Conservation (phyloP, 2,113 vertebrate genomes). For the Gallinago media region DNA sequence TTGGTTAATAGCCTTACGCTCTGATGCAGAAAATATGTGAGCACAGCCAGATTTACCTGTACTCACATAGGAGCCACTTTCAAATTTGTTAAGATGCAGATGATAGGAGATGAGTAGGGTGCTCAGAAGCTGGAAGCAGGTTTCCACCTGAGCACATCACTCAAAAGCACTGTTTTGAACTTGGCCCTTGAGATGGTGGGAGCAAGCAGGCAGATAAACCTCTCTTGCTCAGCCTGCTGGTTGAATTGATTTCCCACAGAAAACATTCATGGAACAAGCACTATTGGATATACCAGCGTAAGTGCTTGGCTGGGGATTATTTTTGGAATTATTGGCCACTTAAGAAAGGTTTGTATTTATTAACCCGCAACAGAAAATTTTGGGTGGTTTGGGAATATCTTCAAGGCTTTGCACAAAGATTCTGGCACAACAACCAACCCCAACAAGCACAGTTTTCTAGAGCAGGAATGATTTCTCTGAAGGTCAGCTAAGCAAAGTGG, state of each 20-base stretch:
- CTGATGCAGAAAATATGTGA: constrained; percentile 26
- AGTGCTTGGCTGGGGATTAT: neutral
- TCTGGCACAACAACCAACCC: neutral
- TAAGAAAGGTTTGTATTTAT: neutral
- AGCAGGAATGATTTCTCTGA: neutral
- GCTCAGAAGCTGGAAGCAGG: neutral
- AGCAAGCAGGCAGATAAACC: neutral
- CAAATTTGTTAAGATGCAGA: constrained; percentile 26
- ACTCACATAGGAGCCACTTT: neutral
- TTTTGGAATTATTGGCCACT: neutral
- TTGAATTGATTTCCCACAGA: constrained; percentile 29
- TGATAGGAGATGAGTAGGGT: neutral
- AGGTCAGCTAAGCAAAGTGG: neutral
- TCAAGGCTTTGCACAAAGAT: neutral
- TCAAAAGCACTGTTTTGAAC: neutral
- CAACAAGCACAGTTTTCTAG: neutral
- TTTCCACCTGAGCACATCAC: neutral
- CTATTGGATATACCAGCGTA: neutral
- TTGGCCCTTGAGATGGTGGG: neutral
- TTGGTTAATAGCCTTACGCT: constrained; percentile 27
- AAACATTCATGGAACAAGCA: neutral
- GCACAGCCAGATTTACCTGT: constrained; percentile 17
- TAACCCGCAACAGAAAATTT: neutral
- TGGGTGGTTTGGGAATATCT: neutral
- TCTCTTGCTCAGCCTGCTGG: neutral